phyloP scores from a whole-genome alignment of 2,797 vertebrate species.

The Vireo griseus region DNA sequence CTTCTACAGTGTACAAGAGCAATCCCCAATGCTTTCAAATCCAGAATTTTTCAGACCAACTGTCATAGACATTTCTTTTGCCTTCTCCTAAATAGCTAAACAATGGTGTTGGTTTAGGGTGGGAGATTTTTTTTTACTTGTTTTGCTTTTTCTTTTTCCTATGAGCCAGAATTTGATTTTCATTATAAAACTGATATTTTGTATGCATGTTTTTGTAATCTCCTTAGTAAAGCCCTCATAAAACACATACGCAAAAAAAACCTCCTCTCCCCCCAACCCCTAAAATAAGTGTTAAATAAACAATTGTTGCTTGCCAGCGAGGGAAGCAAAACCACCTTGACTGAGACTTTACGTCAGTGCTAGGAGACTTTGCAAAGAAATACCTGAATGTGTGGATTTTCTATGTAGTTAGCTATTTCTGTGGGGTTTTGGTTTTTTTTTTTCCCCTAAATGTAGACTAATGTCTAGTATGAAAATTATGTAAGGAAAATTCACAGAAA shows the following conservation, averaged over 20 bases:
- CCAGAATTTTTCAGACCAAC: neutral
- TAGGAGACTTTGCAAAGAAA: neutral
- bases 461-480: neutral
- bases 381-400: neutral
- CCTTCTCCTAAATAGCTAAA: neutral
- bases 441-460: neutral
- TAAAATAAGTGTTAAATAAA: neutral
- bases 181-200: neutral
- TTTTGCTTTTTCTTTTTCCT: neutral
- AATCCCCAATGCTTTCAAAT: neutral
- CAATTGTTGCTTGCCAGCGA: neutral
- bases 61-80: neutral
- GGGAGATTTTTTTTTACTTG: neutral
- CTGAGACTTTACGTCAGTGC: neutral
- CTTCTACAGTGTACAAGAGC: neutral
- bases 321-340: neutral
- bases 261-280: fast-evolving
- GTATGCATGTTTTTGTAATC: neutral
- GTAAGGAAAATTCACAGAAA: neutral
- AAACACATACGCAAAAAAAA: neutral
- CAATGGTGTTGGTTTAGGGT: neutral
- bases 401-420: neutral
- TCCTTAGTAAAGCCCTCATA: neutral
- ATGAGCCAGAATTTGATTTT: neutral
- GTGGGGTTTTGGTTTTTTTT: fast-evolving